Evolutionary conservation across 1,140 invertebrate species (phyloP), one percentile per base, ranked within the genome.

Genomic region (Anadara kagoshimensis): DNA sequence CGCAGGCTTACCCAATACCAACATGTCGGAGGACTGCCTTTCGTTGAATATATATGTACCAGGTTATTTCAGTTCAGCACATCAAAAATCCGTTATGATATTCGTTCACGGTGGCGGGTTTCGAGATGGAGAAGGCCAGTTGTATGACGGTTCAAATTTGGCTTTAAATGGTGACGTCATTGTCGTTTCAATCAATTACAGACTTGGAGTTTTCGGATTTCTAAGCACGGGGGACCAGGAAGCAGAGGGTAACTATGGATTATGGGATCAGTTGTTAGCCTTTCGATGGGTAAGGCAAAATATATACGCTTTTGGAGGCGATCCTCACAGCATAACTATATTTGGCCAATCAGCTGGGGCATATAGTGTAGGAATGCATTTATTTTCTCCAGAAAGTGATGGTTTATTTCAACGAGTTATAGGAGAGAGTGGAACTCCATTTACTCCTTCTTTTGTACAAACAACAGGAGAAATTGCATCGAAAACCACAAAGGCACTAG

Each of bases 381-480:
- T 67, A 10, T 49, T 75, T 22, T 75, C 72, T 14, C 24, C 45
- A 47, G 12, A 56, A 20, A 61, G 65, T 18, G 53, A 58, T 45
- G 75, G 71, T 69, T 24, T 77, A 20, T 77, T 73, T 57, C 58
- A 73, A 11, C 53, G 67, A 63, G 75, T 70, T 36, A 73, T 77
- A 14, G 29, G 61, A 43, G 73, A 69, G 70, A 73, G 95, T 83
- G 97, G 97, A 11, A 95, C 96, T 20, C 94, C 95, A 0, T 85
- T 97, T 29, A 94, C 96, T 0, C 96, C 97, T 84, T 98, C 96
- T 96, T 95, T 96, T 8, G 26, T 71, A n/a, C 69, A 16, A 24
- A 16, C 22, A 45, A 43, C 20, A 49, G n/a, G 12, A 24, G 59
- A 41, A 18, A 26, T 16, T 26, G 67, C n/a, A n/a, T 62, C 10